Evolutionary conservation across 2,888 invertebrate species (phyloP), one percentile per base, ranked within the genome.

Genomic region (Agonum fuliginosum): DNA sequence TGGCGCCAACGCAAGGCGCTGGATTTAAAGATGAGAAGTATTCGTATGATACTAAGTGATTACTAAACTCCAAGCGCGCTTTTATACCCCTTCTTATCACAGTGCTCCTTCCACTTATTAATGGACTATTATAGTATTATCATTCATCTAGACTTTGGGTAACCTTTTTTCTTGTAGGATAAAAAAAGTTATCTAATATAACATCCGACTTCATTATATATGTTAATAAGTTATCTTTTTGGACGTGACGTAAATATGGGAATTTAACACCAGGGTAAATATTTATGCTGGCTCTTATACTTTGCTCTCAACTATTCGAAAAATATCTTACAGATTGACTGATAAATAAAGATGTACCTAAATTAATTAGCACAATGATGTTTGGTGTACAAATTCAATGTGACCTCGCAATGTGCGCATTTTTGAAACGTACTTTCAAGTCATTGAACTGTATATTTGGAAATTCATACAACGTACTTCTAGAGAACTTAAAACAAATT

Each of bases 1-100:
- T 58, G 78, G 79, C 80, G 79, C 80, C 80, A 80, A 80, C 78
- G 77, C 80, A 54, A 24, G n/a, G 77, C 77, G 70, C 58, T 69
- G 67, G 62, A 19, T 67, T n/a, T 14, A 48, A 67, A 20, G 30
- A 48, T 34, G 43, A 62, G 8, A 46, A 67, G 37, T n/a, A 48
- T 19, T 62, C 62, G 73, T 75, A 67, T 75, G 67, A 75, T 75
- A 75, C 75, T 75, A 67, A 67, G 27, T 27, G 22, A 27, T 10
- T 51, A 1, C 6, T 41, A 0, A 17, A 8, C 17, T 6, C 65
- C n/a, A 12, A 34, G 12, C 6, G 5, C 10, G 8, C 43, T 67
- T 75, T 22, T 75, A 75, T 75, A 75, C 67, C 34, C 48, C 6
- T 14, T 19, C 75, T 75, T 75, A 75, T 75, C 75, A 65, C 10